Evolutionary conservation across 2,888 invertebrate species (phyloP), one percentile per base, ranked within the genome.

Genomic region (Caenorhabditis wallacei): DNA sequence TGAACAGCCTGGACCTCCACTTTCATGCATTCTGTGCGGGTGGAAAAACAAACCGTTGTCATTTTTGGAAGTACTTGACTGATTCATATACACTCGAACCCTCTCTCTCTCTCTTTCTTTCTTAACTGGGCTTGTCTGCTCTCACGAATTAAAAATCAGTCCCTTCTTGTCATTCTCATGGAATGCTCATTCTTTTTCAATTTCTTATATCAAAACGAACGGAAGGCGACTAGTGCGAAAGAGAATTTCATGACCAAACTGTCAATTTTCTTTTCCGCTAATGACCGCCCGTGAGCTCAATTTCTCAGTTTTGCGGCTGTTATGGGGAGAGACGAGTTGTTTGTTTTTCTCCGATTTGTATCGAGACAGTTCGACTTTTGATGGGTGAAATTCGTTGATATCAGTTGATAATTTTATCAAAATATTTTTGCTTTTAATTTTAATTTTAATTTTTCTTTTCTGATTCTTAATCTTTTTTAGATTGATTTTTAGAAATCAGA

Each of bases 211-310:
- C n/a, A 13, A 40, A 40, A 13, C 57, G 48, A 71, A 59, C 43
- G 37, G 43, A 37, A 59, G 51, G 37, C 35, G 61, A 40, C 2
- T n/a, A 43, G 40, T 16, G 53, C 20, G 24, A 70, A 57, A n/a
- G n/a, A n/a, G 40, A 20, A 22, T 59, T 59, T 53, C 78, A 78
- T 78, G 78, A 78, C 78, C 30, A n/a, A 70, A 22, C 78, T 78
- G 78, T 78, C 78, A 78, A 30, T 61, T 70, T 61, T 70, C 63
- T 53, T 43, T 43, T 78, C 61, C 54, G 63, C 61, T 78, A 54
- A 78, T 78, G 69, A 69, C 69, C 46, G 16, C 43, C 24, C 22
- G 0, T 40, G 61, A 30, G 48, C 46, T n/a, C 61, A n/a, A 54
- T 78, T 56, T 63, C 69, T 69, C 46, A 69, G 46, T 51, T 68